Evolutionary conservation across 2,113 vertebrate species (phyloP), one percentile per base, ranked within the genome.

Genomic region (Lampris megalopsis): DNA sequence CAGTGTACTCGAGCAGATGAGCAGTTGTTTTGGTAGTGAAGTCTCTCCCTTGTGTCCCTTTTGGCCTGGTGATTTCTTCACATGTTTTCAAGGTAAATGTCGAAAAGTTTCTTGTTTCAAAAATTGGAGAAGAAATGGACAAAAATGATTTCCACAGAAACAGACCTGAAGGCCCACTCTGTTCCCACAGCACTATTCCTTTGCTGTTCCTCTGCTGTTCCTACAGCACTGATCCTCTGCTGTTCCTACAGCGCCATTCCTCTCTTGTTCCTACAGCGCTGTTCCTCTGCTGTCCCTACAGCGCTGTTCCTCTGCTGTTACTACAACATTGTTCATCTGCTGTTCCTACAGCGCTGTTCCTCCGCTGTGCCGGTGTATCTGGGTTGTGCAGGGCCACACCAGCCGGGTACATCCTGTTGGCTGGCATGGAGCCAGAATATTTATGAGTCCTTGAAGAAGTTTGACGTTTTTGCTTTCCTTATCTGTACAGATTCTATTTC

Each of bases 381-480:
- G 24, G 24, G 79, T 88, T 79, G 73, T 57, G 66, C 79, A 63
- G 50, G 59, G 63, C 70, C 66, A 69, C 69, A 60, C 72, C 6
- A 13, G 77, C 5, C 36, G 53, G 72, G 63, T 57, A 35, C 77
- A 60, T 52, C 54, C 83, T 82, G 68, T 54, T 53, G 63, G 60
- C 62, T 68, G 41, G 66, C 72, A 24, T 24, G 24, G 24, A 74
- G 81, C 86, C 76, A 86, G 75, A 53, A 61, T 56, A 71, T 45
- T 68, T 80, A 83, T 86, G 83, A 84, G 67, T 82, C 59, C 61
- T 69, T 54, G 37, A 52, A 57, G 60, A 11, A 37, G 24, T 63
- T 57, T 62, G 7, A 42, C 71, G n/a, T 2, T 58, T 58, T 58
- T 8, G 56, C 56, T 36, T 58, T 58, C 37, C 37, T 58, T 36